phyloP scores from a whole-genome alignment of 35 echinoderm and acorn worm species.

The Hemicentrotus pulcherrimus region DNA sequence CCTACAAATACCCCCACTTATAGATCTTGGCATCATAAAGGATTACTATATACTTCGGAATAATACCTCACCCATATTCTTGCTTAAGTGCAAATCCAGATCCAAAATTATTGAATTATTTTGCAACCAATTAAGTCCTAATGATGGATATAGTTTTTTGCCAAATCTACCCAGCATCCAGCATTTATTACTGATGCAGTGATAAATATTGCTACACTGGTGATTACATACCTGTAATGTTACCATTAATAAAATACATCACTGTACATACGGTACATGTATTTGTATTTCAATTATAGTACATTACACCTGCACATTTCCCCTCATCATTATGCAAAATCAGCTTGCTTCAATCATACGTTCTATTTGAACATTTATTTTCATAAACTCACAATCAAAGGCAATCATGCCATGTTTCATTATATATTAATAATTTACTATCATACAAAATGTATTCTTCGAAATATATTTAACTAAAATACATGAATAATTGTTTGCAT shows the following conservation, averaged over 20 bases:
- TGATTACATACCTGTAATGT: background rate
- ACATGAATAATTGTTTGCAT: background rate
- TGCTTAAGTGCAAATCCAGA: no score
- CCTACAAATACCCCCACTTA: no score
- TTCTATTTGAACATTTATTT: background rate
- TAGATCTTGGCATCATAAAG: no score
- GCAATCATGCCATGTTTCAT: background rate
- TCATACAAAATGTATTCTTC: background rate
- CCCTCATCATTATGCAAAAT: background rate
- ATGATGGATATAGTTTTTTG: no score
- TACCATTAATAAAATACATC: background rate
- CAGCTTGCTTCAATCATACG: background rate
- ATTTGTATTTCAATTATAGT: background rate
- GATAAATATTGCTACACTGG: background rate
- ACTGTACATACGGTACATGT: background rate
- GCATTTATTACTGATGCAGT: background rate
- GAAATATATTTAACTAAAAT: background rate
- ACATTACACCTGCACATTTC: background rate
- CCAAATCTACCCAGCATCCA: no score
- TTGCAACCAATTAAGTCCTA: no score
- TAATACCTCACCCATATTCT: no score
- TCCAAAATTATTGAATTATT: no score
- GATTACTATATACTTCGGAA: no score
- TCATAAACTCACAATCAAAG: background rate
- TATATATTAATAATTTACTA: background rate